phyloP scores from a whole-genome alignment of 2,113 vertebrate genomes.

The Pollachius pollachius region DNA sequence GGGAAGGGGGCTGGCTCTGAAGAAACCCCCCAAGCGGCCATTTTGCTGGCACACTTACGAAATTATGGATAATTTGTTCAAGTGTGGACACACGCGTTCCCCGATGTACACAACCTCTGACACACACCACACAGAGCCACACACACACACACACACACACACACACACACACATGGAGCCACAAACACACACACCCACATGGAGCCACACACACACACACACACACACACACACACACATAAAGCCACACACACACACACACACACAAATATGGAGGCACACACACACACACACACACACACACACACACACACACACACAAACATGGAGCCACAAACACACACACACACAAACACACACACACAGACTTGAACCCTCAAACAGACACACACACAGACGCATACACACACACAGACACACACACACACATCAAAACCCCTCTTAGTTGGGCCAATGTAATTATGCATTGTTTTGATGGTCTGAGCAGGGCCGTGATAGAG shows the following conservation, averaged over 20 bases:
- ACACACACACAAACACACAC: neutral
- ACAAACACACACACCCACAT: no score
- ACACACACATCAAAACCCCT: neutral
- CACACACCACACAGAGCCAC: no score
- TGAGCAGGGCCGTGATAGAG: conserved; percentile 31
- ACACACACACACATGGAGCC: no score
- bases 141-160: no score
- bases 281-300: no score
- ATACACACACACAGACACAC: no score
- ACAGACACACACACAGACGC: no score
- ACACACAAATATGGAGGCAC: no score
- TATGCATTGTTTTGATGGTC: conserved; percentile 7
- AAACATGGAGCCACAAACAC: no score
- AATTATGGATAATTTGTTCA: neutral
- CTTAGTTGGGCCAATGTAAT: conserved; percentile 20
- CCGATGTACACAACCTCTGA: no score
- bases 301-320: neutral
- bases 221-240: no score
- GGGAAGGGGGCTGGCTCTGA: neutral
- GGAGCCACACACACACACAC: neutral
- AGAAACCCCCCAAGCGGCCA: neutral
- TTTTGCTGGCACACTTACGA: neutral
- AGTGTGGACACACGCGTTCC: neutral
- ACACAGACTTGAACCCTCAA: neutral
- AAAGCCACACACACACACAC: no score